Evolutionary conservation across 1,140 invertebrate genomes (phyloP).

Genomic region (Drosophila ananassae): DNA sequence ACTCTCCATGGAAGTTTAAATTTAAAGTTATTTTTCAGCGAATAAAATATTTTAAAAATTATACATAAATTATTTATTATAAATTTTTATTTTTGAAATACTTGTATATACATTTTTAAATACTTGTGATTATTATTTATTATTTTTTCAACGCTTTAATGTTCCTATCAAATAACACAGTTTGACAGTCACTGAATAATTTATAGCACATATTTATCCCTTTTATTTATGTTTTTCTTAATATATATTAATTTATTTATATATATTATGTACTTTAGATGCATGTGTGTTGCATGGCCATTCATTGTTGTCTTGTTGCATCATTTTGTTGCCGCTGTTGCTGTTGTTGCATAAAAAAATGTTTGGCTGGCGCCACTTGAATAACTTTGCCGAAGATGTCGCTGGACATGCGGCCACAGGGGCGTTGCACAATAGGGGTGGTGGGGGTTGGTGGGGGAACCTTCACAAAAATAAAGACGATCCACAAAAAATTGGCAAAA

Average conservation of each 20-base stretch:
- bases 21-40: too few relatives aligned
- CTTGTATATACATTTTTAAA: not conserved
- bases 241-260: not conserved
- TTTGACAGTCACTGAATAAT: not conserved
- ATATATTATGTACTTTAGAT: slow-evolving; percentile 1
- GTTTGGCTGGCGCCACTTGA: slow-evolving; percentile 81
- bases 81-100: not conserved
- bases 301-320: slow-evolving; percentile 48
- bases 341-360: slow-evolving; percentile 53
- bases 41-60: too few relatives aligned
- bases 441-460: slow-evolving; percentile 1
- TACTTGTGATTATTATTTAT: not conserved
- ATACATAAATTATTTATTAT: too few relatives aligned
- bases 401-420: slow-evolving; percentile 21
- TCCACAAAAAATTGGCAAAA: slow-evolving; percentile 36
- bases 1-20: too few relatives aligned
- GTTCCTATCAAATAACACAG: not conserved
- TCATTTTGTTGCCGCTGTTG: slow-evolving; percentile 23
- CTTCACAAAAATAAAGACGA: slow-evolving; percentile 73
- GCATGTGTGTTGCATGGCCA: slow-evolving; percentile 34
- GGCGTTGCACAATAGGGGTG: not conserved
- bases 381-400: slow-evolving; percentile 71
- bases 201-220: not conserved
- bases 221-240: not conserved
- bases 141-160: not conserved